Conservation (phyloP, 2,888 invertebrate genomes). For the Quadroppia sp. region DNA sequence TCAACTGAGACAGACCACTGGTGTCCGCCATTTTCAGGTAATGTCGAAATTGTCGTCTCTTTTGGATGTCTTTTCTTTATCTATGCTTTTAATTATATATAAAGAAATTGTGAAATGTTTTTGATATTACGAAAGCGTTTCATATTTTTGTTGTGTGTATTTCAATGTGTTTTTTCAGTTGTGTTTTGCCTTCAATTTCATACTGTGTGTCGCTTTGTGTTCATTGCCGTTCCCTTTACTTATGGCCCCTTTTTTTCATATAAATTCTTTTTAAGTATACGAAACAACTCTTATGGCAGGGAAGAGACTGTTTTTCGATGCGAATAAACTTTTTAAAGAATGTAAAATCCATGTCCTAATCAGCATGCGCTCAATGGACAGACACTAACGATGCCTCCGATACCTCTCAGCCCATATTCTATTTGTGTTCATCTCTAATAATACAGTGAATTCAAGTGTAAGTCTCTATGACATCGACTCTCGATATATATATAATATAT, state of each 20-base stretch:
- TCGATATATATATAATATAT: not conserved
- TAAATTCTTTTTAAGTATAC: constrained; percentile 11
- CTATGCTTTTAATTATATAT: not conserved
- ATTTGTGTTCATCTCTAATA: no score
- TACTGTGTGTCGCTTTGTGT: not conserved
- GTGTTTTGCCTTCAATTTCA: constrained; percentile 12
- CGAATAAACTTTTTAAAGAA: constrained; percentile 23
- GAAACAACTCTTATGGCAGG: not conserved
- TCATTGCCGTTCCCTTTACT: not conserved
- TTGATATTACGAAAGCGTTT: no score
- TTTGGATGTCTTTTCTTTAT: not conserved
- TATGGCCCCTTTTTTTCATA: not conserved
- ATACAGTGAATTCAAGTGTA: not conserved
- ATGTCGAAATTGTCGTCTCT: constrained; percentile 6
- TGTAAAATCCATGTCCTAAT: not conserved
- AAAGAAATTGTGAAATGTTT: not conserved
- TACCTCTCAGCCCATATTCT: no score
- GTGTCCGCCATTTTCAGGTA: constrained; percentile 20
- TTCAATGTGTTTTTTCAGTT: not conserved
- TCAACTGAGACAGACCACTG: not conserved
- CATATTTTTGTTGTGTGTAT: not conserved
- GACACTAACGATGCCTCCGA: not conserved
- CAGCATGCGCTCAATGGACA: constrained; percentile 19
- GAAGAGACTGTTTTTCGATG: constrained; percentile 24
- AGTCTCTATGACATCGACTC: not conserved